Base-by-base conservation (phyloP, 2,797 vertebrate species). In the Clarias pachynema region DNA sequence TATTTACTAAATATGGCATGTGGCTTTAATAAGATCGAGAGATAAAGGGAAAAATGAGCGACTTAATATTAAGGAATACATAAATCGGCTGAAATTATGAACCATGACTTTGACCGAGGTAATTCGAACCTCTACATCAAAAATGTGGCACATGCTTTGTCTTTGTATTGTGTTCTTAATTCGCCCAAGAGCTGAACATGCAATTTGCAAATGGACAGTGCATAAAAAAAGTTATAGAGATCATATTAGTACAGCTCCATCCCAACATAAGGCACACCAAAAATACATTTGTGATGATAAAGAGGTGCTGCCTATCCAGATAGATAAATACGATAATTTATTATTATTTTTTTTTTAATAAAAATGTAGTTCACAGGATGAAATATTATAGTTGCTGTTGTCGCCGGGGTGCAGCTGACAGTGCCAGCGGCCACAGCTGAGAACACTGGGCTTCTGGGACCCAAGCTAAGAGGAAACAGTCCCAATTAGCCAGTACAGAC, bases 361-460 rank as follows among this genome's bases (percentile, higher is more conserved):
- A 86, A 88, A 85, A 86, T 88, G 80, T 88, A 87, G 89, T 88
- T 88, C 87, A 85, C 82, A 80, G 73, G 86, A 89, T 90, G 89
- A 90, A 90, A 90, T 88, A 89, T 90, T 89, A 86, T 83, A 84
- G 84, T 87, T 87, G 87, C 87, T 89, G 84, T 90, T 89, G 88
- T 89, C 83, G 87, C 77, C 29, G 69, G 88, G 88, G 84, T 85
- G 63, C 89, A 89, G 88, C 92, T 93, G 93, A 95, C 93, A 94
- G 92, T 90, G 90, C 91, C 84, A 86, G 86, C 66, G 84, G 26
- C 81, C 57, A 82, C 91, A 92, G 89, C 87, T 89, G 91, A 93
- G 93, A 92, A 93, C 91, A 69, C 91, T 88, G 92, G 89, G 89
- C 89, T 93, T 90, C 92, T 93, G 91, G 92, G 93, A 86, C 86